These are phyloP conservation scores for Porphyrio hochstetteri DNA, from an alignment of 2,113 vertebrate species.

Conservation along the genomic window DNA sequence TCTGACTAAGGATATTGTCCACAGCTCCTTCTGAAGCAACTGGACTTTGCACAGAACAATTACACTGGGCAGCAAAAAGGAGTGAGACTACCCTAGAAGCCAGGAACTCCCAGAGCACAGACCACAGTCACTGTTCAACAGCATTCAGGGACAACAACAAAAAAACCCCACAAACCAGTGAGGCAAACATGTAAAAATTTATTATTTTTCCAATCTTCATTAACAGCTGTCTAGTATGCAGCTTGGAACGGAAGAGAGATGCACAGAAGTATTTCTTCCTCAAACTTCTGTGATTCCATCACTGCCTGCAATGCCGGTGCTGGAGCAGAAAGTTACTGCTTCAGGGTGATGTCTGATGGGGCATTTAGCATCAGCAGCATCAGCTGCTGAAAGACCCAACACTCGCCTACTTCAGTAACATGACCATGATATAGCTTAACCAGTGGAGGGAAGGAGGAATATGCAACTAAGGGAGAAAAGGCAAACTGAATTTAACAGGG, in stretches of 20 bases:
- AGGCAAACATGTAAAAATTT: not conserved
- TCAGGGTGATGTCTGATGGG: not conserved
- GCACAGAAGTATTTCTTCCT: not conserved
- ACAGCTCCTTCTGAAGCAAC: not conserved
- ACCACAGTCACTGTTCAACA: not conserved
- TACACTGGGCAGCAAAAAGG: not conserved
- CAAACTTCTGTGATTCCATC: not conserved
- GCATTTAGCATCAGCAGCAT: not conserved
- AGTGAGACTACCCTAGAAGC: not conserved
- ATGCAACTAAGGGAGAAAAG: not conserved
- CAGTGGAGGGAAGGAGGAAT: not conserved
- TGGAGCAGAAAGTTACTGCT: not conserved
- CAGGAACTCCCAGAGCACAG: not conserved
- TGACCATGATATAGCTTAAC: not conserved
- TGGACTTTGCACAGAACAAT: not conserved
- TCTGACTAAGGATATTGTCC: not conserved
- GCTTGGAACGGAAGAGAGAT: not conserved
- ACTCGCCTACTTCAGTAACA: not conserved
- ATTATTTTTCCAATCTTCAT: not conserved
- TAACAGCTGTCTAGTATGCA: not conserved
- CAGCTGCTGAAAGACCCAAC: not conserved
- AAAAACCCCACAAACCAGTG: not conserved
- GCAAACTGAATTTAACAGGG: not conserved
- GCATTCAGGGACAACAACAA: not conserved
- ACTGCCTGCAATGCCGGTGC: not conserved